Conservation (phyloP, 2,888 invertebrate species). For the Drymonia ruficornis region DNA sequence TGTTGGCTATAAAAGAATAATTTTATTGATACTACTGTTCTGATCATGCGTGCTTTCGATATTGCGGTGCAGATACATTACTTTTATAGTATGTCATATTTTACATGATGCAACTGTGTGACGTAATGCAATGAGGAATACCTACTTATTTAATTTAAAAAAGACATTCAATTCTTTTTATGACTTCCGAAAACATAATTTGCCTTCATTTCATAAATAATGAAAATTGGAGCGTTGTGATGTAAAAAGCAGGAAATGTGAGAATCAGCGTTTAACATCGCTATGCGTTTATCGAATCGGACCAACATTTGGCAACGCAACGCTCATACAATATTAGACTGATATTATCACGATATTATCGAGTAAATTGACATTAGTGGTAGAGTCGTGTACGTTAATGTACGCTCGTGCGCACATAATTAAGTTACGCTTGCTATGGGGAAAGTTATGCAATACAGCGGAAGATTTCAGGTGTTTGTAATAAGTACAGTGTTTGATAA, state of each 20-base stretch:
- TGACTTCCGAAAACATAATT: constrained; percentile 2
- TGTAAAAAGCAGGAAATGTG: constrained; percentile 9
- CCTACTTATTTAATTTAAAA: constrained; percentile 1
- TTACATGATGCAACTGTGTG: constrained; percentile 20
- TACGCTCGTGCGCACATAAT: constrained; percentile 72
- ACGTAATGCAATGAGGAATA: constrained; percentile 14
- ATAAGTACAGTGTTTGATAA: not conserved
- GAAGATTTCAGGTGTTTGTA: constrained; percentile 25
- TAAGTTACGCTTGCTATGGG: constrained; percentile 43
- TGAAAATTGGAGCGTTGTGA: constrained; percentile 5
- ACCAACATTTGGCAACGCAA: constrained; percentile 57
- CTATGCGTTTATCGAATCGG: constrained; percentile 16
- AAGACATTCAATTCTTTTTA: constrained; percentile 1
- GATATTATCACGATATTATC: constrained; percentile 71
- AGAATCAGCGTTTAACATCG: constrained; percentile 5
- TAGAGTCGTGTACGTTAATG: constrained; percentile 68
- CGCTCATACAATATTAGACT: constrained; percentile 39
- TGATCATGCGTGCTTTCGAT: constrained; percentile 27
- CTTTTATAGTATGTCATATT: constrained; percentile 19
- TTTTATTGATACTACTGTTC: constrained; percentile 39
- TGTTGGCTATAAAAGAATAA: constrained; percentile 45
- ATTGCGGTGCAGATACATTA: constrained; percentile 26
- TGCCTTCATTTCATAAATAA: not conserved
- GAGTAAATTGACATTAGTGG: constrained; percentile 60
- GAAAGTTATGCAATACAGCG: constrained; percentile 32